These are phyloP conservation scores for Acanthopagrus latus DNA, from an alignment of 2,797 vertebrate species.

Conservation along the genomic window DNA sequence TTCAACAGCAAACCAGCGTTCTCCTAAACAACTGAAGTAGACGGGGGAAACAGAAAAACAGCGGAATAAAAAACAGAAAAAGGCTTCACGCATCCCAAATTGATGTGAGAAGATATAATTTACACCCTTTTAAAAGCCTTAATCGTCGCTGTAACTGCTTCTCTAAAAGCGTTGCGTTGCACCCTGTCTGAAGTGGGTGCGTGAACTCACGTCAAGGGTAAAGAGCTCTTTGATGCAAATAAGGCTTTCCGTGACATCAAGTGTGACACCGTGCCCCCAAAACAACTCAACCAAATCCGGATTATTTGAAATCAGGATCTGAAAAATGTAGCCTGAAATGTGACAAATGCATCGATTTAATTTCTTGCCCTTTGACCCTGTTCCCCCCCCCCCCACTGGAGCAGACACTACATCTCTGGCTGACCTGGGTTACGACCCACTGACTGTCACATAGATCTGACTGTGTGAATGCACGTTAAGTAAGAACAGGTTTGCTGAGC, in stretches of 20 bases:
- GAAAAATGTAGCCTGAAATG: slow-evolving; percentile 38
- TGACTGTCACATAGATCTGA: slow-evolving; percentile 50
- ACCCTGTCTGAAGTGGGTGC: too few species aligned
- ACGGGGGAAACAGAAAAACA: too few species aligned
- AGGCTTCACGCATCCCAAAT: too few species aligned
- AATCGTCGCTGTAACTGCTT: too few species aligned
- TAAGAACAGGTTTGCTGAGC: slow-evolving; percentile 72
- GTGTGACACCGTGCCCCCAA: slow-evolving; percentile 41
- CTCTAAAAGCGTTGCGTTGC: too few species aligned
- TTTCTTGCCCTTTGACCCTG: slow-evolving; percentile 63
- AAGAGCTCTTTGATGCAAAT: slow-evolving; percentile 40
- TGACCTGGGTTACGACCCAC: slow-evolving; percentile 65
- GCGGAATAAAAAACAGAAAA: too few species aligned
- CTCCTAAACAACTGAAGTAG: too few species aligned
- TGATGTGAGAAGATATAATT: too few species aligned
- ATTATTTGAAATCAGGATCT: slow-evolving; percentile 37
- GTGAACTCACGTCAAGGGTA: background rate
- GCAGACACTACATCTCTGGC: slow-evolving; percentile 35
- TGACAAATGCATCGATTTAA: slow-evolving; percentile 61
- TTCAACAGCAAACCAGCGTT: too few species aligned
- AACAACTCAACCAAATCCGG: slow-evolving; percentile 50
- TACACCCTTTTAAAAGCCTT: too few species aligned
- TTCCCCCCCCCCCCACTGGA: slow-evolving; percentile 17
- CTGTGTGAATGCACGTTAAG: slow-evolving; percentile 69
- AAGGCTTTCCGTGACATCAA: slow-evolving; percentile 44